phyloP scores from a whole-genome alignment of 2,113 vertebrate species.

The Hemibagrus wyckioides region DNA sequence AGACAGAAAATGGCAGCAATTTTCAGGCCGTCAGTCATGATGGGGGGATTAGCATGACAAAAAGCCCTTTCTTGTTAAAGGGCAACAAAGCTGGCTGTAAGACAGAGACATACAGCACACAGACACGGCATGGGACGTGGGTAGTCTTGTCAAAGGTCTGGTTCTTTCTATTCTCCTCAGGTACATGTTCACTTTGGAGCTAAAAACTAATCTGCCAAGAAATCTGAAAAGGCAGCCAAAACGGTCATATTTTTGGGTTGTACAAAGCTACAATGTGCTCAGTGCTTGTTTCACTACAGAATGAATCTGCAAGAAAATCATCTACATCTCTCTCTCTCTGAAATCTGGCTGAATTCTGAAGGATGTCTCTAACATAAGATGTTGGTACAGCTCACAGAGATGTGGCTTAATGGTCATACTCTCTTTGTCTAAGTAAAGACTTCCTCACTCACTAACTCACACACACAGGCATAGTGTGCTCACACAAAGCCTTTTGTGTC shows the following conservation, averaged over 20 bases:
- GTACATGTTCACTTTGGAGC: slow-evolving; percentile 16
- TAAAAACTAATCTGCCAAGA: neutral
- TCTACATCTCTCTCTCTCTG: neutral
- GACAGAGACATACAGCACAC: slow-evolving; percentile 23
- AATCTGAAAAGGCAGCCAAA: slow-evolving; percentile 20
- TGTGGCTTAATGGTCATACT: neutral
- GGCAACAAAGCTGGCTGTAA: slow-evolving; percentile 45
- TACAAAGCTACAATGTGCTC: neutral
- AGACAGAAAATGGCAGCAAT: slow-evolving; percentile 50
- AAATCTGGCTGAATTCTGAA: neutral
- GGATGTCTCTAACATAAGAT: neutral
- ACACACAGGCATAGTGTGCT: neutral
- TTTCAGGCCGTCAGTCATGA: slow-evolving; percentile 43
- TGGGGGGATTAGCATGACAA: slow-evolving; percentile 49
- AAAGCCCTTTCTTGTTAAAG: slow-evolving; percentile 51
- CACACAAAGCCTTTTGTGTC: slow-evolving; percentile 6
- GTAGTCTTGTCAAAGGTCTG: slow-evolving; percentile 33
- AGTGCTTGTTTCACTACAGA: neutral
- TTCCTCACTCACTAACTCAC: slow-evolving; percentile 8
- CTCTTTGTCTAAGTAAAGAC: neutral
- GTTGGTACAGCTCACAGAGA: neutral
- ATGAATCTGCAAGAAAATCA: neutral
- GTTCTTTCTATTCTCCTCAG: slow-evolving; percentile 22
- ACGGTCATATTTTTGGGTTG: neutral
- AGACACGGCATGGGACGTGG: slow-evolving; percentile 10